Percentiles rank a stretch among this genome's conserved stretches.
These are phyloP conservation scores for Larimichthys crocea DNA, from an alignment of 2,113 vertebrate species.

Conservation along the genomic window DNA sequence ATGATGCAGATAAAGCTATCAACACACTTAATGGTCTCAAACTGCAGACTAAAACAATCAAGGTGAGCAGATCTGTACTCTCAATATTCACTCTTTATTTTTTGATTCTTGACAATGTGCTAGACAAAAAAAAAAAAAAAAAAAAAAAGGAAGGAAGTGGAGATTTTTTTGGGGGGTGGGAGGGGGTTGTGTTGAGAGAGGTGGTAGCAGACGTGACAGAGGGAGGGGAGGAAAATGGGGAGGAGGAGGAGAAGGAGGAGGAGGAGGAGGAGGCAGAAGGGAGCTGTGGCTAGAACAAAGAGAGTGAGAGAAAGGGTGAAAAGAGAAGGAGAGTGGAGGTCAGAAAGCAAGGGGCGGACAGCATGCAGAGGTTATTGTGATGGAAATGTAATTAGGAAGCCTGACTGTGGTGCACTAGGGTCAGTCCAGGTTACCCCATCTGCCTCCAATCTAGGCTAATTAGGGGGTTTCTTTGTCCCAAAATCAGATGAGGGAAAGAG, in stretches of 20 bases:
- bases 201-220: constrained; percentile 70
- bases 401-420: constrained; percentile 75
- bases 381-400: constrained; percentile 87
- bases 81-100: not conserved
- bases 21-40: constrained; percentile 97
- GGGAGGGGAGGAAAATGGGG: constrained; percentile 70
- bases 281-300: constrained; percentile 76
- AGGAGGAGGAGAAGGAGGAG: constrained; percentile 71
- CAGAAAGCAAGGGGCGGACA: constrained; percentile 85
- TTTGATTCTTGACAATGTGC: constrained; percentile 1
- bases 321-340: constrained; percentile 81
- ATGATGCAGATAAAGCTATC: constrained; percentile 96
- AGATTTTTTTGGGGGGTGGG: constrained; percentile 46
- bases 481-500: constrained; percentile 76
- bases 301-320: constrained; percentile 69
- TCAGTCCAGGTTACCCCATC: constrained; percentile 87
- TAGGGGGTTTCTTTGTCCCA: constrained; percentile 84
- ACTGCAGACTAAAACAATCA: constrained; percentile 98
- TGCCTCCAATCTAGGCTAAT: constrained; percentile 86
- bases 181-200: constrained; percentile 39
- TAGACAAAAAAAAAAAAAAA: constrained; percentile 56
- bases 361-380: constrained; percentile 86
- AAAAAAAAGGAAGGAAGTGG: constrained; percentile 56
- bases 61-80: constrained; percentile 83
- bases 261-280: constrained; percentile 70